Conservation (phyloP, 2,888 invertebrate genomes). For the Ectemnius continuus region DNA sequence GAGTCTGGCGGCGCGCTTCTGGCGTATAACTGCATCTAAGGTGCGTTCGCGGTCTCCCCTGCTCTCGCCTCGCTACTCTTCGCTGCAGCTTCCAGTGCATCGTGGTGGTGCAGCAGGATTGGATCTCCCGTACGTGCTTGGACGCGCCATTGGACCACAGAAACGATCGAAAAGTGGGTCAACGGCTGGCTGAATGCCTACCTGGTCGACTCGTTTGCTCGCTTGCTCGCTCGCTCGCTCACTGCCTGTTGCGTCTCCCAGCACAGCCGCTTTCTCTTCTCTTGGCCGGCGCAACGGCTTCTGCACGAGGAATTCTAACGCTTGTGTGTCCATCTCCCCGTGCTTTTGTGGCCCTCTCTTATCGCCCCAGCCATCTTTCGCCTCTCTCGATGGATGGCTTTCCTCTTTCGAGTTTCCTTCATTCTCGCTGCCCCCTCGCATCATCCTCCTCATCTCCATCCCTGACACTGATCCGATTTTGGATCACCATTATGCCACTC, state of each 20-base stretch:
- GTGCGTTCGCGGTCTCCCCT: conserved; percentile 33
- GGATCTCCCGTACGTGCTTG: conserved; percentile 38
- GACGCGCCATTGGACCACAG: conserved; percentile 56
- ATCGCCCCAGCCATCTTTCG: too few species aligned
- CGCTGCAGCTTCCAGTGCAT: conserved; percentile 25
- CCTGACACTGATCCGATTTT: too few species aligned
- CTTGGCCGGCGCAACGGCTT: conserved; percentile 50
- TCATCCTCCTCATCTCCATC: too few species aligned
- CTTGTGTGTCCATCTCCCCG: conserved; percentile 52
- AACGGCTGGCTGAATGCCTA: conserved; percentile 61
- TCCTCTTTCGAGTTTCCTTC: too few species aligned
- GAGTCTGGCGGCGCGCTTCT: conserved; percentile 22
- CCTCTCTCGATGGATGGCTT: too few species aligned
- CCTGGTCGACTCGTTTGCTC: conserved; percentile 18
- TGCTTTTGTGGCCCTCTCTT: background rate
- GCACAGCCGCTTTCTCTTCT: conserved; percentile 75
- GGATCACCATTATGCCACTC: too few species aligned
- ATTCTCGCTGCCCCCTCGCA: too few species aligned
- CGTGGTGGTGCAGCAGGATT: conserved; percentile 37
- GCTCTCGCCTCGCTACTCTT: background rate
- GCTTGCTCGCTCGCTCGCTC: conserved; percentile 30
- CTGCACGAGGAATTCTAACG: conserved; percentile 66
- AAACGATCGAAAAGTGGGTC: conserved; percentile 68
- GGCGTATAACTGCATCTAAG: conserved; percentile 46
- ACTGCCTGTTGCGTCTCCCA: conserved; percentile 64